These are phyloP conservation scores for Laspeyria flexula DNA, from an alignment of 2,888 invertebrate genomes.

Conservation along the genomic window DNA sequence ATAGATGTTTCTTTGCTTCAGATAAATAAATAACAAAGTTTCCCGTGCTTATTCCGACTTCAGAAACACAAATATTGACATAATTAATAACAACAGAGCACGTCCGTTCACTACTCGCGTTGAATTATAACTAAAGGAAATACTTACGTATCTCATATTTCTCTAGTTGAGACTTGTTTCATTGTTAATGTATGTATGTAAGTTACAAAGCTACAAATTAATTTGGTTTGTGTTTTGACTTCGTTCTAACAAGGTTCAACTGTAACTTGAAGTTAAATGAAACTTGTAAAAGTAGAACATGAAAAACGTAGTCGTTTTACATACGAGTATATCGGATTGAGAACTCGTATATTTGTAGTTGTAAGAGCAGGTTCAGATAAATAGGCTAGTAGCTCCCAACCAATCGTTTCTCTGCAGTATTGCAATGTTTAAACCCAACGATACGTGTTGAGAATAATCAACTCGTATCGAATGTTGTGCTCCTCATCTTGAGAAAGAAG, in stretches of 20 bases:
- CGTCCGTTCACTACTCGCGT: slow-evolving; percentile 62
- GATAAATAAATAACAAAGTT: slow-evolving; percentile 69
- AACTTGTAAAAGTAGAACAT: no score
- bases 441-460: slow-evolving; percentile 9
- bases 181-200: slow-evolving; percentile 9
- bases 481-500: not conserved
- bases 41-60: slow-evolving; percentile 65
- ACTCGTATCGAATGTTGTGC: slow-evolving; percentile 1
- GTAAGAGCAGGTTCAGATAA: slow-evolving; percentile 6
- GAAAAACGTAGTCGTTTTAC: not conserved
- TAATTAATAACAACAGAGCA: slow-evolving; percentile 75
- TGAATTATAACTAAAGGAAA: slow-evolving; percentile 63
- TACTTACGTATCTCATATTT: slow-evolving; percentile 39
- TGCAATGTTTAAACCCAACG: slow-evolving; percentile 9
- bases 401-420: slow-evolving; percentile 9
- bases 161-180: slow-evolving; percentile 22
- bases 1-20: slow-evolving; percentile 55
- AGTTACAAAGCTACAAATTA: not conserved
- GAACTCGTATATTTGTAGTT: not conserved
- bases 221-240: not conserved
- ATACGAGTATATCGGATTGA: not conserved
- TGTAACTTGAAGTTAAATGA: not conserved
- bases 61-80: slow-evolving; percentile 74
- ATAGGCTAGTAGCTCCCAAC: slow-evolving; percentile 5
- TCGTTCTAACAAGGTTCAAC: not conserved